Evolutionary conservation across 2,797 vertebrate genomes (phyloP).

Genomic region (Galagoides demidoff): DNA sequence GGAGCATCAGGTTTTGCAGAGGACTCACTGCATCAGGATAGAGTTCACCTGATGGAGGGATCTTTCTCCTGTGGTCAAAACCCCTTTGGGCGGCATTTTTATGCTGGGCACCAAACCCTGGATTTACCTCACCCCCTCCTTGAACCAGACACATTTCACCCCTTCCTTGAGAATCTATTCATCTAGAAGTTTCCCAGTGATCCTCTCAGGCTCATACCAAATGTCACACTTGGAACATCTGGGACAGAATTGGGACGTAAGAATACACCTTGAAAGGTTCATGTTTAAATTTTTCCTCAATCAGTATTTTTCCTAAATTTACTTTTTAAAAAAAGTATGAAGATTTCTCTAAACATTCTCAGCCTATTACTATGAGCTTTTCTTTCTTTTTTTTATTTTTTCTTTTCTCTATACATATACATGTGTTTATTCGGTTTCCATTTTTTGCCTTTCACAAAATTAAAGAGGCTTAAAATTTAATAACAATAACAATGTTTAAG

Average conservation of each 20-base stretch:
- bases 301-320: not conserved
- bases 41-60: not conserved
- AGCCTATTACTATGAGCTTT: not conserved
- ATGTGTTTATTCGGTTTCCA: too few species aligned
- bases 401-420: too few species aligned
- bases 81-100: not conserved
- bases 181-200: not conserved
- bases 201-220: not conserved
- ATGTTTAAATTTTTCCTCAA: not conserved
- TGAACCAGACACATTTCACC: too few species aligned
- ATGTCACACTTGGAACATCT: not conserved
- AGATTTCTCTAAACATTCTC: not conserved
- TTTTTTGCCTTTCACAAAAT: too few species aligned
- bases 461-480: too few species aligned
- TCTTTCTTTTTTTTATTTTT: not conserved
- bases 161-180: not conserved
- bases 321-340: not conserved
- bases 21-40: not conserved
- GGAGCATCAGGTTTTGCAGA: not conserved
- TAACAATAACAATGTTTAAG: too few species aligned
- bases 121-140: too few species aligned
- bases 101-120: not conserved
- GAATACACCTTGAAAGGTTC: not conserved
- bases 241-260: not conserved
- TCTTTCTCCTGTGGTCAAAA: not conserved